phyloP scores from a whole-genome alignment of 2,113 vertebrate genomes.

The Embiotoca jacksoni region DNA sequence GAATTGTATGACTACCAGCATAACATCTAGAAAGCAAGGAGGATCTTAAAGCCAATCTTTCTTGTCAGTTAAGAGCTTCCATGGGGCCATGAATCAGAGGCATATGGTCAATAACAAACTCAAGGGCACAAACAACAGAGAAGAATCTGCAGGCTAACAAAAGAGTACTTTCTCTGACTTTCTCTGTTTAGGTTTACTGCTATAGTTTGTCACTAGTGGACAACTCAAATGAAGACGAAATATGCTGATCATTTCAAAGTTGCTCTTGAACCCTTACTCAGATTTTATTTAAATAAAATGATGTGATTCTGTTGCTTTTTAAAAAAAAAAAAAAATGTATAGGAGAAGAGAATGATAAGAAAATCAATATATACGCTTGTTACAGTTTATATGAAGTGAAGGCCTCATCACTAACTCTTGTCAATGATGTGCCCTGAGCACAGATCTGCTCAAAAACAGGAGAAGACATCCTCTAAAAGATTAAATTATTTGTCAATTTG shows the following conservation, averaged over 20 bases:
- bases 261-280: not conserved
- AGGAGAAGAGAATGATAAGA: not conserved
- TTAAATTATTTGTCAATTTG: slow-evolving; percentile 24
- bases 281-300: not conserved
- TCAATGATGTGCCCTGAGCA: slow-evolving; percentile 13
- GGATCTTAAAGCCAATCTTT: slow-evolving; percentile 14
- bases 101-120: slow-evolving; percentile 78
- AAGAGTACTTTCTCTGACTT: slow-evolving; percentile 14
- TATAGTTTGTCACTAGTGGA: not conserved
- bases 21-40: not conserved
- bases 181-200: slow-evolving; percentile 11
- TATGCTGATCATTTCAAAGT: slow-evolving; percentile 1
- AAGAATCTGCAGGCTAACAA: slow-evolving; percentile 38
- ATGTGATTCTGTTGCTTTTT: not conserved
- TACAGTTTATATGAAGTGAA: slow-evolving; percentile 1
- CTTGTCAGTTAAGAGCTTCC: slow-evolving; percentile 29
- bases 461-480: slow-evolving; percentile 14
- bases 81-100: slow-evolving; percentile 56
- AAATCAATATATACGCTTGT: not conserved
- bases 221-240: slow-evolving; percentile 1
- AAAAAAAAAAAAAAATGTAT: not conserved
- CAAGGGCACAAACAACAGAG: slow-evolving; percentile 75
- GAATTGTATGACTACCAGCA: not conserved
- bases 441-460: slow-evolving; percentile 12
- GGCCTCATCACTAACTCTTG: slow-evolving; percentile 22